Evolutionary conservation across 2,113 vertebrate species (phyloP).

Genomic region (Mixornis gularis): DNA sequence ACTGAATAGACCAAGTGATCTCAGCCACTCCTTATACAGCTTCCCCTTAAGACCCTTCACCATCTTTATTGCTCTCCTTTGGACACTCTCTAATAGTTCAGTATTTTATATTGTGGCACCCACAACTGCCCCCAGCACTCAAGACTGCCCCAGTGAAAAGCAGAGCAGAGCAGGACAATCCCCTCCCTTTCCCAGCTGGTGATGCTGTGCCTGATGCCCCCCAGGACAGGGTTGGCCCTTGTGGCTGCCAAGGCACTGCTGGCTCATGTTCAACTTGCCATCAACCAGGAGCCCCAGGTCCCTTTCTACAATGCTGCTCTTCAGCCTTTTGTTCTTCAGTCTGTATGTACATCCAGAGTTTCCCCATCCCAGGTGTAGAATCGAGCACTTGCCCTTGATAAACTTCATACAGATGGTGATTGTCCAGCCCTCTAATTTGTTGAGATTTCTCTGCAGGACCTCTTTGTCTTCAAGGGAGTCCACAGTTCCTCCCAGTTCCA

Average conservation of each 20-base stretch:
- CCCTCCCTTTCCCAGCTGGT: fast-evolving
- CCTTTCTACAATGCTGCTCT: fast-evolving
- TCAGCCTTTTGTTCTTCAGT: neutral
- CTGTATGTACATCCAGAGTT: neutral
- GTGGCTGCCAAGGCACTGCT: neutral
- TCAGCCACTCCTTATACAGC: fast-evolving
- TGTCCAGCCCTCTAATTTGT: neutral
- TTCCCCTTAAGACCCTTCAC: neutral
- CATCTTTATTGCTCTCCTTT: neutral
- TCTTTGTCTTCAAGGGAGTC: neutral
- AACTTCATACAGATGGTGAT: neutral
- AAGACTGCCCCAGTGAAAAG: fast-evolving
- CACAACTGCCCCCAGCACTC: fast-evolving
- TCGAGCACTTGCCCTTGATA: fast-evolving
- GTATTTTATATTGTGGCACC: fast-evolving
- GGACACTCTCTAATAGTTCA: fast-evolving
- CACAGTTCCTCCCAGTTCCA: neutral
- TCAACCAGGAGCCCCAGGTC: fast-evolving
- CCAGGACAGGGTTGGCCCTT: fast-evolving
- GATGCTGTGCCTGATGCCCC: fast-evolving
- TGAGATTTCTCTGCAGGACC: neutral
- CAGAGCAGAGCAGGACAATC: neutral
- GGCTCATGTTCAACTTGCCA: fast-evolving
- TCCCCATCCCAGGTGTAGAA: neutral
- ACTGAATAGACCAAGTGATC: neutral